These are phyloP conservation scores for Tryphoninae sp. DNA, from an alignment of 2,888 invertebrate species.

Conservation along the genomic window DNA sequence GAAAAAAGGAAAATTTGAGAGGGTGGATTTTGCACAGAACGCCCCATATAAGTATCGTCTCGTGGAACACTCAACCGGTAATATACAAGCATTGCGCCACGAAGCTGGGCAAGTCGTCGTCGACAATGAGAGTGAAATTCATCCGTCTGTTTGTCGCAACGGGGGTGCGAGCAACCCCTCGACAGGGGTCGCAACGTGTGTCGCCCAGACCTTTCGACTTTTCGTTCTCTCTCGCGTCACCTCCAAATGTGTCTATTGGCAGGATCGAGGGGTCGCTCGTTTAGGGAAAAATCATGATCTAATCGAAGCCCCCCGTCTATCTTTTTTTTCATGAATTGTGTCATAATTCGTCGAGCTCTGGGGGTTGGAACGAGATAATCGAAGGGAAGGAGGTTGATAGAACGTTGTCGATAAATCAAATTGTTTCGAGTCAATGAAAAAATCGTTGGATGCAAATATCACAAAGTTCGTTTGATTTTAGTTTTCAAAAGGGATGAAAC, in stretches of 20 bases:
- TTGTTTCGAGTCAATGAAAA: neutral
- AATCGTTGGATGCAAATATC: neutral
- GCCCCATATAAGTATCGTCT: neutral
- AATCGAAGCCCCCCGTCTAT: slow-evolving; percentile 24
- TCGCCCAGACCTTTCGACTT: slow-evolving; percentile 58
- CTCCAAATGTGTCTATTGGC: slow-evolving; percentile 61
- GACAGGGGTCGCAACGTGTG: slow-evolving; percentile 62
- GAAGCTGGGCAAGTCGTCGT: slow-evolving; percentile 26
- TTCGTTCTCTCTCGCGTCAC: slow-evolving; percentile 21
- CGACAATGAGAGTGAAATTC: slow-evolving; percentile 70
- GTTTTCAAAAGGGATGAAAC: neutral
- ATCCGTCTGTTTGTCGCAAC: slow-evolving; percentile 69
- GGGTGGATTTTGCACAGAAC: neutral
- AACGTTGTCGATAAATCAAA: neutral
- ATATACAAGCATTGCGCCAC: slow-evolving; percentile 28
- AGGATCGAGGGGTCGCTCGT: slow-evolving; percentile 56
- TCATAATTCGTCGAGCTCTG: neutral
- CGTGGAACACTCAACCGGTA: slow-evolving; percentile 14
- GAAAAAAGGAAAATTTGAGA: too few species aligned
- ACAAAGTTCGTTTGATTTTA: neutral
- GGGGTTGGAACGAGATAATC: slow-evolving; percentile 7
- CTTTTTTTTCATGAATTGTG: slow-evolving; percentile 49
- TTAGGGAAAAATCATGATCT: slow-evolving; percentile 48
- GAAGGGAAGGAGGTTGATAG: neutral
- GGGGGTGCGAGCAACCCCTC: slow-evolving; percentile 65